Evolutionary conservation across 2,888 invertebrate species (phyloP).

Genomic region (Dryobota labecula): DNA sequence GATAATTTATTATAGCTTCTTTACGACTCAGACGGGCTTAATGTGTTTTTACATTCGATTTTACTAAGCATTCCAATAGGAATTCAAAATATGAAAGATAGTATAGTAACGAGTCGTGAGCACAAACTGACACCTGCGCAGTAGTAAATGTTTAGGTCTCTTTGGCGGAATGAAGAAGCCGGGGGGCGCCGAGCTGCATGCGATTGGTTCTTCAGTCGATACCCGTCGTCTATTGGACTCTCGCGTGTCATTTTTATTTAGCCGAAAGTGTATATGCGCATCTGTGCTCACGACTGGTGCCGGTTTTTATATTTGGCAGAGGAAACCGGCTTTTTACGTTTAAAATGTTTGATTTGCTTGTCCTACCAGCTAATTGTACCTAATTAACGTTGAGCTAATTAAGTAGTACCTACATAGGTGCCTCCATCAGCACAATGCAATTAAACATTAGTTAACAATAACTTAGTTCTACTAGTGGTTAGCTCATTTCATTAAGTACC

Average conservation of each 20-base stretch:
- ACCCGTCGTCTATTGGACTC: too few relatives aligned
- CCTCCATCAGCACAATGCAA: not conserved
- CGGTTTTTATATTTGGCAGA: conserved; percentile 42
- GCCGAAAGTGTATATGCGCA: too few relatives aligned
- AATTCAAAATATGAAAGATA: conserved; percentile 17
- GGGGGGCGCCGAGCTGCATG: too few relatives aligned
- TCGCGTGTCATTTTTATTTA: too few relatives aligned
- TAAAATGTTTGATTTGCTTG: conserved; percentile 1
- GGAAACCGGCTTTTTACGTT: not conserved
- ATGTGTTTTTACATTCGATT: conserved; percentile 67
- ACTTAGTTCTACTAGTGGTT: too few relatives aligned
- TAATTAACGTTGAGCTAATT: conserved; percentile 2
- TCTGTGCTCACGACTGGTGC: too few relatives aligned
- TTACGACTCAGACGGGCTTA: conserved; percentile 66
- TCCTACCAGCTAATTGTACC: not conserved
- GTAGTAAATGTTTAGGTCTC: too few relatives aligned
- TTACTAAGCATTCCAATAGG: conserved; percentile 55
- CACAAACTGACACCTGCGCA: too few relatives aligned
- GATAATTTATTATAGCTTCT: conserved; percentile 77
- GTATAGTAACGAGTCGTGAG: too few relatives aligned
- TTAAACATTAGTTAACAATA: too few relatives aligned
- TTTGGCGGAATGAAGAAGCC: too few relatives aligned
- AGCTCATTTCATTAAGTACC: not conserved
- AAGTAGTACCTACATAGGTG: not conserved
- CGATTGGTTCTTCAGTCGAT: too few relatives aligned